Evolutionary conservation across 2,797 vertebrate genomes (phyloP).

Genomic region (Eulemur mongoz): DNA sequence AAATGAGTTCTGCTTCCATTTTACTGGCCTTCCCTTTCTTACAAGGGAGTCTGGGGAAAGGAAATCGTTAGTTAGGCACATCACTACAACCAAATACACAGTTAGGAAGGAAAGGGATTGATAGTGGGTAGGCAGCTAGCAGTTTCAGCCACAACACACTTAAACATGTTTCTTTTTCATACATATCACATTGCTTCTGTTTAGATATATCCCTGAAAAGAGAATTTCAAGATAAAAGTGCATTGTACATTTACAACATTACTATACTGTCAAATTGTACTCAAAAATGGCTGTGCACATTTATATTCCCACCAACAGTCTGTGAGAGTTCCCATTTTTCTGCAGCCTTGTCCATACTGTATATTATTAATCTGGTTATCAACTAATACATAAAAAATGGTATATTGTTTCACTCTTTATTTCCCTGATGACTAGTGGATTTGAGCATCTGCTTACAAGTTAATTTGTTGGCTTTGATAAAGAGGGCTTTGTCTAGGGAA

Average conservation of each 20-base stretch:
- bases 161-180: too few relatives aligned
- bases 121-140: not conserved
- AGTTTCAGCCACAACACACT: not conserved
- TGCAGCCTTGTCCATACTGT: not conserved
- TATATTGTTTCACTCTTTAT: not conserved
- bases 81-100: not conserved
- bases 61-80: not conserved
- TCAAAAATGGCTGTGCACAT: not conserved
- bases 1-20: not conserved
- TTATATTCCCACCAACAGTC: not conserved
- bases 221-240: not conserved
- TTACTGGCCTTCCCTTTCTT: not conserved
- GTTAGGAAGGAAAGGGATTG: not conserved
- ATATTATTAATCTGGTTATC: not conserved
- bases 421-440: not conserved
- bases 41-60: not conserved
- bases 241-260: too few relatives aligned
- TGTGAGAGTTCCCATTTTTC: not conserved
- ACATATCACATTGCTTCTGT: not conserved
- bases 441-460: not conserved
- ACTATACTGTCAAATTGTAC: not conserved
- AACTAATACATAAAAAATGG: not conserved
- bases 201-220: not conserved
- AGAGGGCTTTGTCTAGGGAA: not conserved
- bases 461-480: not conserved